Evolutionary conservation across 2,113 vertebrate genomes (phyloP), one percentile per base, ranked within the genome.

Genomic region (Antennarius striatus): DNA sequence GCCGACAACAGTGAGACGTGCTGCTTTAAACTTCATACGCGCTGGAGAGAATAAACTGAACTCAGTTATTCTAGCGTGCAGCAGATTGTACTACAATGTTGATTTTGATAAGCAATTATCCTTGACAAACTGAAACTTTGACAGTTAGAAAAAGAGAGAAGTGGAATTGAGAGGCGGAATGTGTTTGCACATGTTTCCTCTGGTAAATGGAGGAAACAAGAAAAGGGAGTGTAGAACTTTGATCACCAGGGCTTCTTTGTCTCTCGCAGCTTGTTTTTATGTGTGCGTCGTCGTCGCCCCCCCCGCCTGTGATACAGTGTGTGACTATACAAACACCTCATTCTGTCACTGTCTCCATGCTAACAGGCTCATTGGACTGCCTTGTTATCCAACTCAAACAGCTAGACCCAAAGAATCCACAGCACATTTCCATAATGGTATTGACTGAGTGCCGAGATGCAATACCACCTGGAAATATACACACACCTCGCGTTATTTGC

Each of bases 371-470:
- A 67, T 80, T 54, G 77, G 82, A 73, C 76, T 58, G 72, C 77
- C 77, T 81, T 70, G 60, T 85, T 87, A 90, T 84, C 73, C 74
- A 85, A 79, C 63, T 85, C 80, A 86, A 86, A 88, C 85, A 90
- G 73, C 48, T 67, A 70, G 68, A 67, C 56, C 58, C 32, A 46
- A 71, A 80, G 71, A 79, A 84, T 63, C 59, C 68, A 15, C 66
- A 4, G 56, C 46, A n/a, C 79, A 89, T 91, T 90, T 88, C 83
- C 85, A 85, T 90, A 88, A 89, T 84, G 75, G 77, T 90, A 84
- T 91, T 88, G 85, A 91, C 83, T 30, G 47, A 86, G 70, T 60
- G 79, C 75, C 46, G 59, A 74, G 77, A 82, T 54, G 71, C 61
- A 17, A 58, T 29, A 17, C 65, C 1, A 56, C 61, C 64, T 68